Conservation (phyloP, 2,888 invertebrate genomes). For the Notodonta ziczac region DNA sequence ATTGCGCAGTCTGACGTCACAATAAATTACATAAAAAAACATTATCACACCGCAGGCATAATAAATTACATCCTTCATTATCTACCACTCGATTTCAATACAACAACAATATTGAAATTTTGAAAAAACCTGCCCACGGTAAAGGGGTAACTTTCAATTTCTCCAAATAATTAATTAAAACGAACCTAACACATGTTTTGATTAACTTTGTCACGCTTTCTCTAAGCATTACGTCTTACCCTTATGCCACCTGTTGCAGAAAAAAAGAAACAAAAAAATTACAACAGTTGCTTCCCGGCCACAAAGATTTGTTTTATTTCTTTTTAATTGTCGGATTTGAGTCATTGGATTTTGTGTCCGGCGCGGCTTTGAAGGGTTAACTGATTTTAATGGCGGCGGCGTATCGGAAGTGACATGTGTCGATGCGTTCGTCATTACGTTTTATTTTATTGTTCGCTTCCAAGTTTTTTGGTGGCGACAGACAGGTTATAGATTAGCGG, state of each 20-base stretch:
- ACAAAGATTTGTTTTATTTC: slow-evolving; percentile 82
- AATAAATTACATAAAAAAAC: slow-evolving; percentile 22
- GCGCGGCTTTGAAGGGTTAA: slow-evolving; percentile 63
- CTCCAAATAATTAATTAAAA: slow-evolving; percentile 74
- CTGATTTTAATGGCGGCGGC: slow-evolving; percentile 62
- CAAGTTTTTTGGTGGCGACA: slow-evolving; percentile 27
- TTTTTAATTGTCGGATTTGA: slow-evolving; percentile 78
- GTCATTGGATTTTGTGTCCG: slow-evolving; percentile 47
- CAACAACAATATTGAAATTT: slow-evolving; percentile 29
- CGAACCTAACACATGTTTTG: slow-evolving; percentile 79
- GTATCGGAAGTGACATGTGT: slow-evolving; percentile 82
- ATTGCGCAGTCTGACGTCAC: slow-evolving; percentile 15
- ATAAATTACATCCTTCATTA: slow-evolving; percentile 46
- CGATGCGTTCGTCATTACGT: slow-evolving; percentile 72
- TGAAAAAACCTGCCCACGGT: slow-evolving; percentile 33
- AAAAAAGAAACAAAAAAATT: slow-evolving; percentile 47
- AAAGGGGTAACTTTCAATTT: slow-evolving; percentile 80
- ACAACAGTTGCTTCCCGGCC: slow-evolving; percentile 80
- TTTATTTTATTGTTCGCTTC: slow-evolving; percentile 66
- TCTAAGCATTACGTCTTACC: slow-evolving; percentile 68
- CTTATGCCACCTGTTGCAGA: slow-evolving; percentile 73
- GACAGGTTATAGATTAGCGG: slow-evolving; percentile 18
- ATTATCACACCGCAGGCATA: slow-evolving; percentile 34
- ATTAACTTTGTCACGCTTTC: slow-evolving; percentile 80
- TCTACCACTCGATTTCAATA: slow-evolving; percentile 42